Evolutionary conservation across 2,797 vertebrate genomes (phyloP).

Genomic region (Propithecus perrieri): DNA sequence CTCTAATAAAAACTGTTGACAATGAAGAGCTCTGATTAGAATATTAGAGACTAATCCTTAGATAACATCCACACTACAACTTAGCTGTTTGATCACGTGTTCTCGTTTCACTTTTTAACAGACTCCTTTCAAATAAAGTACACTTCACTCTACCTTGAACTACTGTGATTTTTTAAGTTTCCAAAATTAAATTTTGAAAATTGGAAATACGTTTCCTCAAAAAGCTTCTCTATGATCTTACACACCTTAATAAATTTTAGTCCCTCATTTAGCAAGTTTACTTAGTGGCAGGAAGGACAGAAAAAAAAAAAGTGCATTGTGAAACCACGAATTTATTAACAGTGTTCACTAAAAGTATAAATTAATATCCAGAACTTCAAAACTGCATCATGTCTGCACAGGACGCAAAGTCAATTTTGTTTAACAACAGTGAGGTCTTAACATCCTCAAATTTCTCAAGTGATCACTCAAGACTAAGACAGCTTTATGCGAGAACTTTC

Average conservation of each 20-base stretch:
- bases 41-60: neutral
- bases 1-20: neutral
- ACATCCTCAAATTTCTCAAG: neutral
- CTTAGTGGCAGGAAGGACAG: neutral
- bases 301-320: neutral
- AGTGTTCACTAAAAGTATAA: neutral
- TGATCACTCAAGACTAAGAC: neutral
- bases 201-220: neutral
- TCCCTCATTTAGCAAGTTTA: neutral
- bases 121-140: neutral
- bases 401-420: neutral
- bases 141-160: neutral
- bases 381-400: neutral
- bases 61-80: neutral
- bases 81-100: neutral
- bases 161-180: neutral
- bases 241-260: neutral
- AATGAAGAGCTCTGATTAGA: constrained; percentile 60
- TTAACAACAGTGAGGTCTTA: neutral
- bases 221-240: neutral
- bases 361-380: neutral
- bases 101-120: neutral
- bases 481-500: neutral
- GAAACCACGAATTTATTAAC: neutral
- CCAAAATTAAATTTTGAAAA: neutral